Conservation (phyloP, 2,888 invertebrate genomes). For the Miltochrista miniata region DNA sequence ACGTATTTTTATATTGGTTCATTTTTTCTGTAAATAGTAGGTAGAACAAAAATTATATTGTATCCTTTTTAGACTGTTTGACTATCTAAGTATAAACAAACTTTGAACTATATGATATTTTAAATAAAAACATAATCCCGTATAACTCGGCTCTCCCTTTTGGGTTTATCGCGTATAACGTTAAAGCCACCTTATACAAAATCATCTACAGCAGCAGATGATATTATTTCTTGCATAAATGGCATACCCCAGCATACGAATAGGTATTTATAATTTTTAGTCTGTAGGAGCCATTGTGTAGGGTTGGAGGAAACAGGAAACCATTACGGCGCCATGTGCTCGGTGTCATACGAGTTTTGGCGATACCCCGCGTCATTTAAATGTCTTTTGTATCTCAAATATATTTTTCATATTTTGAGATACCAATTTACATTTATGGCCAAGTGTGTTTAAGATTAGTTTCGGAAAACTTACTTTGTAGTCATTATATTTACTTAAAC, state of each 20-base stretch:
- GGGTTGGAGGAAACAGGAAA: constrained; percentile 72
- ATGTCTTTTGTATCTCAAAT: constrained; percentile 30
- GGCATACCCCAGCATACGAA: constrained; percentile 45
- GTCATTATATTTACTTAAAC: too few relatives aligned
- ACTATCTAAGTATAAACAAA: too few relatives aligned
- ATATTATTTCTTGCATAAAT: constrained; percentile 55
- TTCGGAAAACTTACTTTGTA: neutral
- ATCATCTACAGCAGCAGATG: constrained; percentile 33
- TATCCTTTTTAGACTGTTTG: too few relatives aligned
- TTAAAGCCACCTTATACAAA: constrained; percentile 11
- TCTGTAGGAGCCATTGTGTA: constrained; percentile 63
- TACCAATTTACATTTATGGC: neutral
- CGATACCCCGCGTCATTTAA: constrained; percentile 50
- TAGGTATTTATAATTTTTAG: constrained; percentile 62
- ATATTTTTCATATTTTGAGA: constrained; percentile 10
- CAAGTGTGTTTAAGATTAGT: neutral
- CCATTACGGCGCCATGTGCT: constrained; percentile 74
- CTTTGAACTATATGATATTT: too few relatives aligned
- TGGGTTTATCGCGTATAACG: too few relatives aligned
- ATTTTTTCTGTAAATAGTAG: too few relatives aligned
- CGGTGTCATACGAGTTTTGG: constrained; percentile 64
- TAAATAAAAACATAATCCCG: too few relatives aligned
- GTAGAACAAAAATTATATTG: too few relatives aligned
- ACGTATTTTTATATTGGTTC: too few relatives aligned
- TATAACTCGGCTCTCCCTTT: too few relatives aligned